Conservation (phyloP, 2,888 invertebrate species). For the Amiota minor region DNA sequence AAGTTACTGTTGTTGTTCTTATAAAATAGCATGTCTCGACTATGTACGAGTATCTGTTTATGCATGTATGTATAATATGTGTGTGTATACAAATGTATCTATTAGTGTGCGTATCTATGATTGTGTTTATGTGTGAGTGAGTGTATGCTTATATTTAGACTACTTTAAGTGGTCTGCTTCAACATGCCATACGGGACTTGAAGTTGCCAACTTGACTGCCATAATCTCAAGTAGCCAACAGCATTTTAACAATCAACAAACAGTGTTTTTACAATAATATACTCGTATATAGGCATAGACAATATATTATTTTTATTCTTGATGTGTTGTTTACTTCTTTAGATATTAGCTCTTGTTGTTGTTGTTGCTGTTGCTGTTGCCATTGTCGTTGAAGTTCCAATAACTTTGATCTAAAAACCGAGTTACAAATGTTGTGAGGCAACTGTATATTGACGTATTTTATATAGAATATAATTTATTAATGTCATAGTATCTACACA, state of each 20-base stretch:
- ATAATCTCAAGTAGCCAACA: no score
- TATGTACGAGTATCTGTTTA: no score
- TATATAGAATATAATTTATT: no score
- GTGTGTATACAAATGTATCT: background rate
- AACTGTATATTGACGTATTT: background rate
- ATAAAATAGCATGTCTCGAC: no score
- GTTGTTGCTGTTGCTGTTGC: slow-evolving; percentile 2
- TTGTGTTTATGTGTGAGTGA: background rate
- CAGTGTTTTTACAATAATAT: background rate
- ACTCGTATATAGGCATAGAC: no score
- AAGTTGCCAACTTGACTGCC: no score
- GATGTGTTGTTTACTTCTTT: background rate
- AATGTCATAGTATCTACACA: no score
- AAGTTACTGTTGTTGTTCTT: no score
- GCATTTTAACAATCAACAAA: no score
- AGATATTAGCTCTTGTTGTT: background rate
- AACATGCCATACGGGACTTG: no score
- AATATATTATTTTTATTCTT: background rate
- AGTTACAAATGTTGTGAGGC: background rate
- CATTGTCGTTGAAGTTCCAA: background rate
- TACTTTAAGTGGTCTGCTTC: no score
- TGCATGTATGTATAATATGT: no score
- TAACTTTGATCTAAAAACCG: background rate
- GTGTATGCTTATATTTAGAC: background rate
- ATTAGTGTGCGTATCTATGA: background rate